Evolutionary conservation across 2,113 vertebrate genomes (phyloP), one percentile per base, ranked within the genome.

Genomic region (Podiceps cristatus): DNA sequence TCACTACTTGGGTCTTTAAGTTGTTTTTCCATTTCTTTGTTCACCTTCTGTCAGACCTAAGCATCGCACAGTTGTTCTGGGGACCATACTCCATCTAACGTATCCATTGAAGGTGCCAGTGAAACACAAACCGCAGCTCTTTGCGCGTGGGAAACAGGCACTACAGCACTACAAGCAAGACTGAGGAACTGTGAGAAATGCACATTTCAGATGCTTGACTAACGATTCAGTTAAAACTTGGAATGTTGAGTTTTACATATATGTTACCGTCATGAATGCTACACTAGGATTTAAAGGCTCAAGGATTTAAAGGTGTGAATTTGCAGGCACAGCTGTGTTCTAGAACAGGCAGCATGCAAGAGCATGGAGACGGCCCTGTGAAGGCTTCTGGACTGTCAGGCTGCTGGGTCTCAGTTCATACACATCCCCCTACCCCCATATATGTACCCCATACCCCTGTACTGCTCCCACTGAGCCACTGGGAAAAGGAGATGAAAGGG

Each of bases 61-160:
- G 40, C 18, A n/a, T 20, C 5, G 0, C 4, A 0, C 11, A 17
- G 49, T 33, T 1, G 0, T 33, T 44, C 71, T 28, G 81, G 52
- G 45, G 24, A 73, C 56, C 14, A 3, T 3, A 3, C 22, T 86
- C 42, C 12, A 4, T 55, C 67, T 74, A 25, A 22, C 35, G 4
- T 22, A 27, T 4, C 15, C 0, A 0, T 18, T 9, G 35, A 22
- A 11, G 15, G 8, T 33, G 31, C 13, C 20, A 5, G 58, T 1
- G 13, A 53, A 71, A 85, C 23, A 19, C 5, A 0, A 11, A 5
- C 25, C 18, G 58, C 58, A 7, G 22, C 56, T 6, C 45, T 28
- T 16, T 31, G 58, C 49, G 23, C 73, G 22, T 3, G 53, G 42
- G 13, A 72, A 90, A n/a, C 3, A 4, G 45, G 52, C 13, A 1